These are phyloP conservation scores for Silurus meridionalis DNA, from an alignment of 2,113 vertebrate genomes.

Conservation along the genomic window DNA sequence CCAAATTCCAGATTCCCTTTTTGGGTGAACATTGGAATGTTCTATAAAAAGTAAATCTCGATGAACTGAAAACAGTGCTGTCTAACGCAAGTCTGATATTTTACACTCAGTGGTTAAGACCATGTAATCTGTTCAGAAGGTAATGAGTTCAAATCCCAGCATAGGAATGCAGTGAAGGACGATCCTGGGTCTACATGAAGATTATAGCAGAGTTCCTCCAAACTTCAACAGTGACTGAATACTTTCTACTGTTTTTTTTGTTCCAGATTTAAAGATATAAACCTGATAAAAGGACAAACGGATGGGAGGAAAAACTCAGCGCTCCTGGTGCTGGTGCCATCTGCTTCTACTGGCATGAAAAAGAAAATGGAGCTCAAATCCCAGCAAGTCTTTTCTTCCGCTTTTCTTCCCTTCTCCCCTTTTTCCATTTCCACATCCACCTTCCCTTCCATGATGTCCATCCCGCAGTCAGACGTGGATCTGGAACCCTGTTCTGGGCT, in stretches of 20 bases:
- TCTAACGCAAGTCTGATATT: too few relatives aligned
- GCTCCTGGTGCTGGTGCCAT: conserved; percentile 36
- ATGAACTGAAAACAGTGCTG: too few relatives aligned
- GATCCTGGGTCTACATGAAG: too few relatives aligned
- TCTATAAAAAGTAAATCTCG: too few relatives aligned
- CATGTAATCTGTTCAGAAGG: too few relatives aligned
- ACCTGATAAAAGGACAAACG: neutral
- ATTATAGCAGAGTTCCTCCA: too few relatives aligned
- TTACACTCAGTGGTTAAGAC: too few relatives aligned
- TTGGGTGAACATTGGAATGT: too few relatives aligned
- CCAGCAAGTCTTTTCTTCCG: conserved; percentile 28
- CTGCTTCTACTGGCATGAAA: conserved; percentile 45
- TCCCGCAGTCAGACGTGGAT: conserved; percentile 27
- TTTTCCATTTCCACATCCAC: conserved; percentile 39
- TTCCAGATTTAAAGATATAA: neutral
- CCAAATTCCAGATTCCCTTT: too few relatives aligned
- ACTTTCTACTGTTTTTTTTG: neutral
- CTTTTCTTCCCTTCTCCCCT: conserved; percentile 8
- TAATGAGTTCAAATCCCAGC: too few relatives aligned
- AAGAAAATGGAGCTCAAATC: conserved; percentile 5
- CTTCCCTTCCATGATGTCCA: neutral
- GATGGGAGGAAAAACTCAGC: neutral
- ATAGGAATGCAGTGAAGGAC: too few relatives aligned
- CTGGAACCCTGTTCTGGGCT: neutral
- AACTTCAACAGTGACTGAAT: too few relatives aligned